Percentiles rank a stretch among this genome's conserved stretches.
Conservation (phyloP, 2,797 vertebrate species). For the Microchirus variegatus region DNA sequence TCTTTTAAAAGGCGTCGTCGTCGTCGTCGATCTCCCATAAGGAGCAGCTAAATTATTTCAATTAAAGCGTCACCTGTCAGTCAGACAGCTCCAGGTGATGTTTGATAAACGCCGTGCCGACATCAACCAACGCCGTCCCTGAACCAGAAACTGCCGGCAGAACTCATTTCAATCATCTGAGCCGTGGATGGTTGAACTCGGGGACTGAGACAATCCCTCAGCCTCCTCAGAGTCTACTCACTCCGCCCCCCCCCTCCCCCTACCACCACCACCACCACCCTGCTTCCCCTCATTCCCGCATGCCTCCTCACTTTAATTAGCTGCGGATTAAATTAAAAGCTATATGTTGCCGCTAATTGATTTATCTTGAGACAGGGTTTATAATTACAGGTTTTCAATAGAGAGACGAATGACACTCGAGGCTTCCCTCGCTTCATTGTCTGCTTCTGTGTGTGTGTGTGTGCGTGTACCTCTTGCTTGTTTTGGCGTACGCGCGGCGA, state of each 20-base stretch:
- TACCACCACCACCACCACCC: too few species aligned
- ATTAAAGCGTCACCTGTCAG: slow-evolving; percentile 78
- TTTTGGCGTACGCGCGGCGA: slow-evolving; percentile 68
- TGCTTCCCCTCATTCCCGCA: slow-evolving; percentile 28
- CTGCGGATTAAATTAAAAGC: slow-evolving; percentile 84
- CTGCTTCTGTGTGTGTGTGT: slow-evolving; percentile 39
- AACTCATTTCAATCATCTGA: slow-evolving; percentile 73
- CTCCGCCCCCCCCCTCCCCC: slow-evolving; percentile 7
- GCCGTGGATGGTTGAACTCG: slow-evolving; percentile 31
- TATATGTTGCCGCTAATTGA: slow-evolving; percentile 84
- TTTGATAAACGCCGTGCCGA: slow-evolving; percentile 55
- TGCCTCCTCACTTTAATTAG: slow-evolving; percentile 81
- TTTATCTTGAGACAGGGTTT: slow-evolving; percentile 81
- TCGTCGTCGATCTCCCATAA: slow-evolving; percentile 44
- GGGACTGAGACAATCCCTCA: slow-evolving; percentile 58
- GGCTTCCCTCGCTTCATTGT: slow-evolving; percentile 67
- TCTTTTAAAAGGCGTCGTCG: slow-evolving; percentile 29
- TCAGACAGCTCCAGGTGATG: slow-evolving; percentile 72
- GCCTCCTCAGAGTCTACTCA: slow-evolving; percentile 35
- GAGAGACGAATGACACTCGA: slow-evolving; percentile 70
- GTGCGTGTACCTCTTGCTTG: slow-evolving; percentile 15
- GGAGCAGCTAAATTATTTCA: slow-evolving; percentile 68
- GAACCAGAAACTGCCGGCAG: slow-evolving; percentile 49
- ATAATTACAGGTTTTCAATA: slow-evolving; percentile 85
- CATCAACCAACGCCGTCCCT: slow-evolving; percentile 38